Evolutionary conservation across 1,140 invertebrate species (phyloP).

Genomic region (Drosophila punjabiensis): DNA sequence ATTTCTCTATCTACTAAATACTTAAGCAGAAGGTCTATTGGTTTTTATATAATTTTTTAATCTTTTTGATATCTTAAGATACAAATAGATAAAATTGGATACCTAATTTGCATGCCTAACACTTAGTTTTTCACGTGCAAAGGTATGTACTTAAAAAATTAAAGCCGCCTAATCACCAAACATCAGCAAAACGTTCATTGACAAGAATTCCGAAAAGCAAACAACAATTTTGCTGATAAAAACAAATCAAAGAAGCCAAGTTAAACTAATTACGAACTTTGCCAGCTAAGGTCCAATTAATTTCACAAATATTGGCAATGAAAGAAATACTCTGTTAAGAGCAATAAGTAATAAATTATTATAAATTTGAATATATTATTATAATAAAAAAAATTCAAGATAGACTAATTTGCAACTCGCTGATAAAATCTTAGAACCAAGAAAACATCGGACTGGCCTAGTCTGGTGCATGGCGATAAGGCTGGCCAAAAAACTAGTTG

Average conservation of each 20-base stretch:
- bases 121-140: too few relatives aligned
- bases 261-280: constrained; percentile 2
- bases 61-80: neutral
- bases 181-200: neutral
- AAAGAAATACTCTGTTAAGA: neutral
- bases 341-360: neutral
- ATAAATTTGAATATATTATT: neutral
- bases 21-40: too few relatives aligned
- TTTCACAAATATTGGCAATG: constrained; percentile 15
- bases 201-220: neutral
- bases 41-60: neutral
- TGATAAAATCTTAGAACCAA: neutral
- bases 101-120: neutral
- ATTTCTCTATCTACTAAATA: neutral
- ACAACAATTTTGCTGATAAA: constrained; percentile 1
- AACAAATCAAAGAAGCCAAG: constrained; percentile 18
- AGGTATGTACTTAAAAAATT: neutral
- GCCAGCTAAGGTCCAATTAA: neutral
- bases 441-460: neutral
- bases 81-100: neutral
- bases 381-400: neutral
- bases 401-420: neutral
- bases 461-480: constrained; percentile 11
- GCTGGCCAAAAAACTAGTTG: constrained; percentile 4
- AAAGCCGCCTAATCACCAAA: neutral